Percentiles rank a stretch among this genome's conserved stretches.
These are phyloP conservation scores for Poliocrania exsul DNA, from an alignment of 2,797 vertebrate species.

Conservation along the genomic window DNA sequence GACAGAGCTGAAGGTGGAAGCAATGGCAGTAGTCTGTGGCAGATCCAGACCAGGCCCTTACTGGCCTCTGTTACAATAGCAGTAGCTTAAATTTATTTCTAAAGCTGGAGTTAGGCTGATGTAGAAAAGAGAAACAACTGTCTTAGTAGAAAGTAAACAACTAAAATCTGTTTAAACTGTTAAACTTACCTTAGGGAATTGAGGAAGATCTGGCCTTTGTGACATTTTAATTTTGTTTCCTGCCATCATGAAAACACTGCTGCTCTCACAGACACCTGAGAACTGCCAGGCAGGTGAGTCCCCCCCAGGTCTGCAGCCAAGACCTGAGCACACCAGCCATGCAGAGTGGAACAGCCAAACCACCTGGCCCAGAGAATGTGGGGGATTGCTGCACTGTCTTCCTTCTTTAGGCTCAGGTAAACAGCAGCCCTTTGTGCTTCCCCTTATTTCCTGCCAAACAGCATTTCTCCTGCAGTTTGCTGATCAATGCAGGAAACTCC, in stretches of 20 bases:
- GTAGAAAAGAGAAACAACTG: too few relatives aligned
- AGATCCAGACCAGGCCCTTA: not conserved
- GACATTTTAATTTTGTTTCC: not conserved
- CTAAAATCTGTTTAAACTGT: not conserved
- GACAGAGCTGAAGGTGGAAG: not conserved
- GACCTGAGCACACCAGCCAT: not conserved
- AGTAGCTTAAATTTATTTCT: not conserved
- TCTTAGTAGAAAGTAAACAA: not conserved
- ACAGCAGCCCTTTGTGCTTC: not conserved
- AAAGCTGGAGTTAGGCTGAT: not conserved
- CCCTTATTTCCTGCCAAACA: not conserved
- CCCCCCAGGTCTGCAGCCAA: not conserved
- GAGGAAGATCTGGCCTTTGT: not conserved
- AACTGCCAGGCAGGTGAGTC: not conserved
- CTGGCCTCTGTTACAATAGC: not conserved
- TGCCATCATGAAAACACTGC: not conserved
- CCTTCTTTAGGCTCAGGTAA: not conserved
- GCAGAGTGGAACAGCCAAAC: not conserved
- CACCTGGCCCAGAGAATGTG: not conserved
- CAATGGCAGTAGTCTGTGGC: not conserved
- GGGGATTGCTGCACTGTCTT: not conserved
- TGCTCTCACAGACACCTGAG: not conserved
- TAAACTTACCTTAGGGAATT: not conserved
- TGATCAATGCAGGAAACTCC: not conserved
- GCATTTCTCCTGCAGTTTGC: not conserved